Base-by-base conservation (phyloP, 2,888 invertebrate genomes). In the Acrocyrtus sp. region DNA sequence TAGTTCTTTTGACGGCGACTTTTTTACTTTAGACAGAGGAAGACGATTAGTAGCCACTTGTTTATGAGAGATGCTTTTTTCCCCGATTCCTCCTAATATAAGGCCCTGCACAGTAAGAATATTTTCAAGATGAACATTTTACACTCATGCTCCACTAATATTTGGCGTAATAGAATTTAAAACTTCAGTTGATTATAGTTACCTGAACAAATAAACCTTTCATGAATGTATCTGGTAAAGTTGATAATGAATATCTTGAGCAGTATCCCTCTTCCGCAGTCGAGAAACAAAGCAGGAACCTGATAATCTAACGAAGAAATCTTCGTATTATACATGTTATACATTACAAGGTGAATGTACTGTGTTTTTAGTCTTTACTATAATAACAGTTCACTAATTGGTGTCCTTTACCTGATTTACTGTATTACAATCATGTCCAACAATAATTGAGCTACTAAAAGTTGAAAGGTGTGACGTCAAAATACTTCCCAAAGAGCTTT, bases 141-240 rank as follows among this genome's bases (percentile, higher is more conserved):
- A n/a, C n/a, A n/a, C n/a, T n/a, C n/a, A n/a, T n/a, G n/a, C n/a
- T n/a, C n/a, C n/a, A n/a, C n/a, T n/a, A n/a, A n/a, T n/a, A n/a
- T n/a, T n/a, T n/a, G n/a, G n/a, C n/a, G n/a, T n/a, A n/a, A n/a
- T n/a, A n/a, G n/a, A n/a, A n/a, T 43, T 60, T 45, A 43, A 47
- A 47, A 10, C 10, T 22, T 34, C 34, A 34, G 12, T 34, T 12
- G 12, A 34, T 34, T 34, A 8, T 34, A 5, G 5, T 24, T 63
- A 79, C 80, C 77, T 81, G 81, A 34, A 81, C 69, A 63, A 63
- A 80, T 26, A 81, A 53, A n/a, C 81, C 81, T 65, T 80, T 81
- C 81, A 81, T 80, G 29, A 79, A 81, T 17, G 81, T 81, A 45
- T 81, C 81, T 12, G 79, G 81, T 4, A 81, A 54, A 12, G 77